Percentiles rank a stretch among this genome's conserved stretches.
phyloP scores from a whole-genome alignment of 2,797 vertebrate species.

The Hydrocynus forskahlii region DNA sequence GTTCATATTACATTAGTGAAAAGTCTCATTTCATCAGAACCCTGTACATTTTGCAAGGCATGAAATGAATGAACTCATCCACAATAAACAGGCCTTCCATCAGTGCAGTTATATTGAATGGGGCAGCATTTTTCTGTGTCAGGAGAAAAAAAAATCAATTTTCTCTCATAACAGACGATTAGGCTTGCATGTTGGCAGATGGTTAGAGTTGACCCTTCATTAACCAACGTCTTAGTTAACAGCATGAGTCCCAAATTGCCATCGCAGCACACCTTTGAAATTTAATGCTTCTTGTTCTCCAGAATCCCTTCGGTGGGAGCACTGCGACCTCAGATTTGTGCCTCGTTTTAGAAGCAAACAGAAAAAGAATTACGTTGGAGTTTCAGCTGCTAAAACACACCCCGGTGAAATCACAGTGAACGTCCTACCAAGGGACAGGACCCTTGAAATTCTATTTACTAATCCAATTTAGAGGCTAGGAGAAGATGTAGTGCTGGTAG shows the following conservation, averaged over 20 bases:
- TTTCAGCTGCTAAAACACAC: conserved; percentile 75
- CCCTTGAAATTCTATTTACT: conserved; percentile 77
- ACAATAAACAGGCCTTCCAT: background rate
- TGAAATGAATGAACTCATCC: background rate
- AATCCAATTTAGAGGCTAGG: conserved; percentile 76
- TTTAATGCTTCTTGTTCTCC: conserved; percentile 60
- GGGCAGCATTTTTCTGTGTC: conserved; percentile 16
- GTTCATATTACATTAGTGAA: background rate
- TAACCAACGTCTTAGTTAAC: conserved; percentile 66
- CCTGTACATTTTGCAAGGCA: background rate
- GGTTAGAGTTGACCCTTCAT: conserved; percentile 66
- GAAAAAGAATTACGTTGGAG: conserved; percentile 62
- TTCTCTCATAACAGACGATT: conserved; percentile 68
- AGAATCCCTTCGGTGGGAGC: conserved; percentile 43
- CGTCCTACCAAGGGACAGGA: conserved; percentile 79
- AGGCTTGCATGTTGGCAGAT: conserved; percentile 65
- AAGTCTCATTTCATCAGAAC: background rate
- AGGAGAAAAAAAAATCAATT: conserved; percentile 62
- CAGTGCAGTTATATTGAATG: conserved; percentile 20
- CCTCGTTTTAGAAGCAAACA: conserved; percentile 31
- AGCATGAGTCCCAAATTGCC: conserved; percentile 63
- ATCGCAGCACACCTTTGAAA: conserved; percentile 60
- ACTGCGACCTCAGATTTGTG: conserved; percentile 32
- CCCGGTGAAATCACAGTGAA: conserved; percentile 77
- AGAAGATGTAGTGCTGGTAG: conserved; percentile 67